A percentile compares a stretch with the other conserved stretches of the same genome.
Conservation (phyloP, 2,113 vertebrate species). For the Pelusios castaneus region DNA sequence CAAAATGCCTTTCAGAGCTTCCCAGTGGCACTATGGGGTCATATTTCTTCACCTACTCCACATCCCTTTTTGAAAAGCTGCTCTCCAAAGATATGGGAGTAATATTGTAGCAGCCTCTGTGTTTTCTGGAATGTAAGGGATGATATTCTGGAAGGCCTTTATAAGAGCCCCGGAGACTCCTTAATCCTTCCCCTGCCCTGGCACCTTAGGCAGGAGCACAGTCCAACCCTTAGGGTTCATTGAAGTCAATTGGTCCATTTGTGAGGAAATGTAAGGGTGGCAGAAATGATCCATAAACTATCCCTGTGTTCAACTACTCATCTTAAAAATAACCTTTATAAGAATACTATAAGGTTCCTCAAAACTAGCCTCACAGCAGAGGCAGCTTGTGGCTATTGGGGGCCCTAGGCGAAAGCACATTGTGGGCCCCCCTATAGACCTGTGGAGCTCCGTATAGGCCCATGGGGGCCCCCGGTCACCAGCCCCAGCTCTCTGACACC, state of each 20-base stretch:
- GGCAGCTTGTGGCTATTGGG: no score
- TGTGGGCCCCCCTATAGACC: no score
- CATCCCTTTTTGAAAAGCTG: not conserved
- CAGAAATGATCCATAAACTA: not conserved
- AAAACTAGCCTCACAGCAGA: not conserved
- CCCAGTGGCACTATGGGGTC: rapidly evolving
- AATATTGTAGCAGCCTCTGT: not conserved
- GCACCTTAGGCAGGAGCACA: not conserved
- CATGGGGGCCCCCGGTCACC: no score
- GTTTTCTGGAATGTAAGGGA: not conserved
- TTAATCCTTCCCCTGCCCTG: not conserved
- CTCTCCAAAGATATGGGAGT: not conserved
- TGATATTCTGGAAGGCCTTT: not conserved
- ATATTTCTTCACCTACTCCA: not conserved
- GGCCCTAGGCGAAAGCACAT: no score
- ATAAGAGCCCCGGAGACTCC: not conserved
- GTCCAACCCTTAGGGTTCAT: not conserved
- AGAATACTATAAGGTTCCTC: not conserved
- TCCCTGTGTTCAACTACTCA: not conserved
- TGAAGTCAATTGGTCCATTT: not conserved
- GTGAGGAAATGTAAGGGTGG: not conserved
- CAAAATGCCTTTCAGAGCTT: not conserved
- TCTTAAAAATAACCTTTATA: not conserved
- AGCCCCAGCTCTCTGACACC: no score
- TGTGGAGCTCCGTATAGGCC: no score